These are phyloP conservation scores for Augochlora pura DNA, from an alignment of 1,140 invertebrate species.

Conservation along the genomic window DNA sequence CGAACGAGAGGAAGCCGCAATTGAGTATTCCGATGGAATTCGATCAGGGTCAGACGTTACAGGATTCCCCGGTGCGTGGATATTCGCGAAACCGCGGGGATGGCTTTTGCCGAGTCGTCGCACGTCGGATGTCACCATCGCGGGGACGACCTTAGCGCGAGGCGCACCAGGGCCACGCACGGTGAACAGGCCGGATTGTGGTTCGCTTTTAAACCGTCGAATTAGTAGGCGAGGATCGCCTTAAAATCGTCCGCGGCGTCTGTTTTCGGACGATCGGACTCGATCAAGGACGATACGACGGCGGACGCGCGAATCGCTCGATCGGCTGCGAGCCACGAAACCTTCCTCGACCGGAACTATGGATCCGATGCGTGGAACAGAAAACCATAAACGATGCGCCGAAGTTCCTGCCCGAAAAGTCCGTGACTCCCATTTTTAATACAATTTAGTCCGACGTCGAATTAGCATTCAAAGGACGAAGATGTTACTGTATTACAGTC, in stretches of 20 bases:
- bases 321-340: constrained; percentile 24
- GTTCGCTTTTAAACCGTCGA: constrained; percentile 71
- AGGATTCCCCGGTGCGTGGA: constrained; percentile 45
- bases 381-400: neutral
- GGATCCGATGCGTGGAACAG: neutral
- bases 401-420: neutral
- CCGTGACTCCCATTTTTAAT: too few species aligned
- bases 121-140: constrained; percentile 73
- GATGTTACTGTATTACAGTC: too few species aligned
- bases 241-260: constrained; percentile 56
- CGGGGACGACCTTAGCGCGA: constrained; percentile 63
- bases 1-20: constrained; percentile 10
- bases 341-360: constrained; percentile 15
- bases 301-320: constrained; percentile 5
- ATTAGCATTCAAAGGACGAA: too few species aligned
- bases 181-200: constrained; percentile 57
- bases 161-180: constrained; percentile 66
- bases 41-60: constrained; percentile 49
- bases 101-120: constrained; percentile 61
- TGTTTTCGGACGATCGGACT: constrained; percentile 44
- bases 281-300: constrained; percentile 43
- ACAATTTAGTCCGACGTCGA: too few species aligned
- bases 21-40: constrained; percentile 40
- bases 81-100: constrained; percentile 28
- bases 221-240: constrained; percentile 54